A percentile compares a stretch with the other conserved stretches of the same genome.
These are phyloP conservation scores for Liasis olivaceus DNA, from an alignment of 2,797 vertebrate species.

Conservation along the genomic window DNA sequence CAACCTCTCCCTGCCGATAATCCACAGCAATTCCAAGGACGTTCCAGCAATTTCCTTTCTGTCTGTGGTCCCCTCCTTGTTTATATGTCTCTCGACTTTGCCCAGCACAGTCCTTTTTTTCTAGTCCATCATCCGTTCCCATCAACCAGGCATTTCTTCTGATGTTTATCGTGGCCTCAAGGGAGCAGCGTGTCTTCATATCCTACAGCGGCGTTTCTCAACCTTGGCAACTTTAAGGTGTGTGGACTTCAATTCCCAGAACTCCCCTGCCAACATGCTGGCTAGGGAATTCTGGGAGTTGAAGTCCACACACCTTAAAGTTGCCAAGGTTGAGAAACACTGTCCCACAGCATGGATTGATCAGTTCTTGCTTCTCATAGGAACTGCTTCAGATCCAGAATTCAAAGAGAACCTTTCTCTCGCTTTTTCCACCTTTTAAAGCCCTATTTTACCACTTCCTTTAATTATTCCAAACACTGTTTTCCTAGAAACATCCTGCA, in stretches of 20 bases:
- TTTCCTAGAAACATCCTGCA: not conserved
- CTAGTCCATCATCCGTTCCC: not conserved
- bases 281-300: not conserved
- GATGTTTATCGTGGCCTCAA: not conserved
- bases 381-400: not conserved
- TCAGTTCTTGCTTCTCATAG: not conserved
- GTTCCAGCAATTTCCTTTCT: not conserved
- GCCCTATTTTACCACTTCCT: not conserved
- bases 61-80: not conserved
- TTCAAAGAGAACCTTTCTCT: not conserved
- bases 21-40: not conserved
- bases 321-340: not conserved
- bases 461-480: not conserved
- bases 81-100: not conserved
- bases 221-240: not conserved
- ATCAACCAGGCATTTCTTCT: not conserved
- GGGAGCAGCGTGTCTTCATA: not conserved
- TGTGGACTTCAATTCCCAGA: not conserved
- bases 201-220: no score
- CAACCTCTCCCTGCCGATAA: not conserved
- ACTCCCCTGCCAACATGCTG: not conserved
- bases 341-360: not conserved
- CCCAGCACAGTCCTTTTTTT: not conserved
- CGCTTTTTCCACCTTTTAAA: not conserved
- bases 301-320: not conserved